Percentiles rank a stretch among this genome's conserved stretches.
Conservation (phyloP, 2,113 vertebrate species). For the Pollimyrus isidori region DNA sequence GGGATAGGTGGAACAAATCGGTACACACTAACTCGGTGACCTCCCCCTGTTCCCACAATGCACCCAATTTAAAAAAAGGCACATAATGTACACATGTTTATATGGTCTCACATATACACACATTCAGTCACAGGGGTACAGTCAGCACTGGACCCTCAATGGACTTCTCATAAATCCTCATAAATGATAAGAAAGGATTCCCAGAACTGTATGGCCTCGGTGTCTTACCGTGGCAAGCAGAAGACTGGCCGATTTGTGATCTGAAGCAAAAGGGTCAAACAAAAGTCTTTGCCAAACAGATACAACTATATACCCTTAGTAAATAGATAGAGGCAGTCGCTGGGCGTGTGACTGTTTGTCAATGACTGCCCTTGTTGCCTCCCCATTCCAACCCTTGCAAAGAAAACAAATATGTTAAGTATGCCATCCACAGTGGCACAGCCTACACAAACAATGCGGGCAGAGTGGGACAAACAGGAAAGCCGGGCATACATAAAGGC, state of each 20-base stretch:
- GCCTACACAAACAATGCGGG: slow-evolving; percentile 19
- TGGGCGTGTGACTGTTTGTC: slow-evolving; percentile 57
- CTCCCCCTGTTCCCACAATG: slow-evolving; percentile 12
- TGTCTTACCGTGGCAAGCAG: slow-evolving; percentile 42
- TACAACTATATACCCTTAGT: slow-evolving; percentile 51
- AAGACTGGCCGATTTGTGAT: slow-evolving; percentile 46
- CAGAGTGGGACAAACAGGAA: not conserved
- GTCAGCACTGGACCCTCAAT: not conserved
- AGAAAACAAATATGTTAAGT: slow-evolving; percentile 55
- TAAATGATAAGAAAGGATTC: slow-evolving; percentile 40
- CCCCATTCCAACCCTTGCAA: slow-evolving; percentile 52
- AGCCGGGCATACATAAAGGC: slow-evolving; percentile 27
- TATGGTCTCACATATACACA: slow-evolving; percentile 23
- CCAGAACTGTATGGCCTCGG: slow-evolving; percentile 40
- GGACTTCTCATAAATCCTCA: slow-evolving; percentile 36
- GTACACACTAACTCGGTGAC: slow-evolving; percentile 26
- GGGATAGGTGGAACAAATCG: not conserved
- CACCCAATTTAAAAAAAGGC: slow-evolving; percentile 23
- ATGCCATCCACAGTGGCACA: slow-evolving; percentile 43
- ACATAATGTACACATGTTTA: slow-evolving; percentile 17
- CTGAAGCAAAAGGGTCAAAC: slow-evolving; percentile 39
- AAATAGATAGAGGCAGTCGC: slow-evolving; percentile 45
- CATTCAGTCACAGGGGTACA: slow-evolving; percentile 14
- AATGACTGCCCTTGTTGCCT: slow-evolving; percentile 56
- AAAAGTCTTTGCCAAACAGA: slow-evolving; percentile 39